Base-by-base conservation (phyloP, 2,797 vertebrate species). In the Pelochelys cantorii region DNA sequence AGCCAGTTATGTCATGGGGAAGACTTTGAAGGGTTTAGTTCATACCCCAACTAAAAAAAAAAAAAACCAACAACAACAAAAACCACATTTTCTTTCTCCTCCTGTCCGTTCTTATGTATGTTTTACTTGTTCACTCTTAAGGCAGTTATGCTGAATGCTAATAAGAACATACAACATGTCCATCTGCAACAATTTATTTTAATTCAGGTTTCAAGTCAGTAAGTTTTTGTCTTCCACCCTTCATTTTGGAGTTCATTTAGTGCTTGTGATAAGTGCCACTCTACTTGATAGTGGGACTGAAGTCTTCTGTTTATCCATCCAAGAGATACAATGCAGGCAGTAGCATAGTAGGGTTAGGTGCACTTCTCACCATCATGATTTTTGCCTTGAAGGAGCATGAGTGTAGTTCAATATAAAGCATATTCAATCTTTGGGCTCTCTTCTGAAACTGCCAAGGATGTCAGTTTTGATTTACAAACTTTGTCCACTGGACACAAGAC, bases 401-500 rank as follows among this genome's bases (percentile, higher is more conserved):
- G 93, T 8, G 25, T 27, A 27, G 94, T 95, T 95, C 94, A 94
- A 74, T 71, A 65, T 3, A 0, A 90, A 89, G 92, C 5, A 0
- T 1, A 68, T 91, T 89, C 92, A 0, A 2, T 89, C 91, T 91
- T 86, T 34, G 84, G 90, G 93, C 91, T 90, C 93, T 93, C 0
- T 0, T 92, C 94, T 55, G 87, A 90, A 81, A 22, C 55, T 37
- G 68, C 80, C 62, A 82, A 88, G 88, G 57, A 79, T 80, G 94
- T 93, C 96, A 94, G 80, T 96, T 96, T 95, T 78, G 65, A 94
- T 95, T 95, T 95, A 84, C 91, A 85, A 92, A 34, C 86, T 88
- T 88, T 91, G 79, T 55, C 84, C 71, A 79, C 85, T 57, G 18
- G 93, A 79, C 84, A 88, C 42, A 48, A 48, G 42, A 48, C 42